These are phyloP conservation scores for Apodemia mormo DNA, from an alignment of 2,888 invertebrate species.

Conservation along the genomic window DNA sequence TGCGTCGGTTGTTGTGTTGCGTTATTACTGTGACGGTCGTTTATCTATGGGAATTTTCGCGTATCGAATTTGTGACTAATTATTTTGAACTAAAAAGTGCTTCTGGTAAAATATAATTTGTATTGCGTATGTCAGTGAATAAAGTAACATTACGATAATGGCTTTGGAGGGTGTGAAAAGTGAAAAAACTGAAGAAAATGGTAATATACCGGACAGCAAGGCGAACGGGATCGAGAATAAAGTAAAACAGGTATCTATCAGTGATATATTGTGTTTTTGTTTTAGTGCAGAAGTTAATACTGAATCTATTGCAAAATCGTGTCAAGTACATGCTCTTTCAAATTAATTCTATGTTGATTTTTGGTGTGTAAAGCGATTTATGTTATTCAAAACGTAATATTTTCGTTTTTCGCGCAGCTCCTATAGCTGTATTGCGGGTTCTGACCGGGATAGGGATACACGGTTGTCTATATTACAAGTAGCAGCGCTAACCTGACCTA, in stretches of 20 bases:
- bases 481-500: slow-evolving; percentile 73
- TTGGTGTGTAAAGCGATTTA: not conserved
- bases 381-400: slow-evolving; percentile 28
- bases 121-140: slow-evolving; percentile 76
- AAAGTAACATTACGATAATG: slow-evolving; percentile 70
- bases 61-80: slow-evolving; percentile 67
- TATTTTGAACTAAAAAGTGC: slow-evolving; percentile 59
- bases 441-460: slow-evolving; percentile 52
- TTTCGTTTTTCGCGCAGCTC: slow-evolving; percentile 64
- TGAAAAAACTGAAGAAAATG: slow-evolving; percentile 80
- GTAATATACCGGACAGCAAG: slow-evolving; percentile 75
- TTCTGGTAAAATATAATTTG: slow-evolving; percentile 51
- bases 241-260: slow-evolving; percentile 77
- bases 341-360: slow-evolving; percentile 1
- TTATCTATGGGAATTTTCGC: slow-evolving; percentile 73
- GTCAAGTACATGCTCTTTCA: not conserved
- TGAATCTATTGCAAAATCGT: not conserved
- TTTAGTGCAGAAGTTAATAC: not conserved
- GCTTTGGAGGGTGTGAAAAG: slow-evolving; percentile 80
- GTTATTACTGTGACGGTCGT: slow-evolving; percentile 45
- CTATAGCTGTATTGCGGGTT: slow-evolving; percentile 41
- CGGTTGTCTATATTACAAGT: slow-evolving; percentile 48
- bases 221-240: slow-evolving; percentile 82
- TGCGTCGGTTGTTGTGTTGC: slow-evolving; percentile 61
- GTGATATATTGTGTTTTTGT: slow-evolving; percentile 12